Percentiles rank a stretch among this genome's conserved stretches.
These are phyloP conservation scores for Spongilla lacustris DNA, from an alignment of 37 sponge, comb jelly and placozoan species.

Conservation along the genomic window DNA sequence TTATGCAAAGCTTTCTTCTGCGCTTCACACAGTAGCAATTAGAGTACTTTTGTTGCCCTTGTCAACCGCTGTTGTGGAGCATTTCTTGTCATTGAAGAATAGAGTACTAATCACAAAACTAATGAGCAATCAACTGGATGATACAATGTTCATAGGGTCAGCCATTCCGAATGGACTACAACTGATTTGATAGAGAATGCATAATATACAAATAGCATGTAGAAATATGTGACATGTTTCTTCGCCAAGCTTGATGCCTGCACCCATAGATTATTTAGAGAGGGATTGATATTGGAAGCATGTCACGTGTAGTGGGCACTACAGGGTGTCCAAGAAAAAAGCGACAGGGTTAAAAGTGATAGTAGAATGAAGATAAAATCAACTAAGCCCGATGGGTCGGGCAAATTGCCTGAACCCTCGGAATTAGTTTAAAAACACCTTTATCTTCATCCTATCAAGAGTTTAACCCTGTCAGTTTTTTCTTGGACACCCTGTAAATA, in stretches of 20 bases:
- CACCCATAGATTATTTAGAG: background rate
- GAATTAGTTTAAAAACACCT: background rate
- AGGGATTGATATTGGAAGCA: slow-evolving; percentile 1
- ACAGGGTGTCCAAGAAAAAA: background rate
- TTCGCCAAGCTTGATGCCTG: slow-evolving; percentile 1
- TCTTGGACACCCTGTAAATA: background rate
- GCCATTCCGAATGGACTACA: background rate
- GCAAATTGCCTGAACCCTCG: slow-evolving; percentile 1
- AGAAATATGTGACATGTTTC: slow-evolving; percentile 1
- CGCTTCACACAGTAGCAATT: slow-evolving; percentile 1
- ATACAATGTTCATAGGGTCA: background rate
- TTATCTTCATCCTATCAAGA: slow-evolving; percentile 1
- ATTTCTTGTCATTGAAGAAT: slow-evolving; percentile 1
- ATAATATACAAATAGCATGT: slow-evolving; percentile 1
- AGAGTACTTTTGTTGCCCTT: background rate
- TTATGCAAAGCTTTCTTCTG: background rate
- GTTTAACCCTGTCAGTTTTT: background rate
- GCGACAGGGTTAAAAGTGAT: slow-evolving; percentile 1
- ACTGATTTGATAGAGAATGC: slow-evolving; percentile 1
- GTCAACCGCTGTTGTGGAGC: background rate
- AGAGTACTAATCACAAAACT: background rate
- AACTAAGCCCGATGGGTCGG: slow-evolving; percentile 1
- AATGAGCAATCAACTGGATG: slow-evolving; percentile 1
- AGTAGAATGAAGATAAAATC: slow-evolving; percentile 1
- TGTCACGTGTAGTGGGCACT: slow-evolving; percentile 1